These are phyloP conservation scores for Orthonevra nobilis DNA, from an alignment of 2,888 invertebrate genomes.

Conservation along the genomic window DNA sequence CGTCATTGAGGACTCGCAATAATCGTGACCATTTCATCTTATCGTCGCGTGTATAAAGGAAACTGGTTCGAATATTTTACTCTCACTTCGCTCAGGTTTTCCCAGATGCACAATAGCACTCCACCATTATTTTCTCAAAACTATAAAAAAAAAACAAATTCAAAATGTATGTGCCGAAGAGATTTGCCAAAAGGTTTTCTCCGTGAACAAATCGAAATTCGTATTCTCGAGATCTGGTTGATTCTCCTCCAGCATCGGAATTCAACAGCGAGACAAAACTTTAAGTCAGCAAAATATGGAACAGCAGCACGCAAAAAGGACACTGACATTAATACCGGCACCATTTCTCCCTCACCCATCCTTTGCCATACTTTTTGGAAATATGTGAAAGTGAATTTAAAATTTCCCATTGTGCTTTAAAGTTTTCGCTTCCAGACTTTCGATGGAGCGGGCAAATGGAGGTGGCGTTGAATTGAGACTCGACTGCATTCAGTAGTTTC, in stretches of 20 bases:
- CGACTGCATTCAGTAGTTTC: constrained; percentile 64
- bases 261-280: constrained; percentile 9
- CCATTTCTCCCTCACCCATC: too few relatives aligned
- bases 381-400: constrained; percentile 69
- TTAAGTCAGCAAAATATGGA: constrained; percentile 42
- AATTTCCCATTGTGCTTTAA: constrained; percentile 69
- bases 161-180: neutral
- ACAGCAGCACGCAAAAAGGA: constrained; percentile 20
- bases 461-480: neutral
- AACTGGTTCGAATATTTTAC: constrained; percentile 60
- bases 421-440: constrained; percentile 46
- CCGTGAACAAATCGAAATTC: constrained; percentile 1
- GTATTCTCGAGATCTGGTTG: constrained; percentile 2
- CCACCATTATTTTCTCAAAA: constrained; percentile 39
- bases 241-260: constrained; percentile 9
- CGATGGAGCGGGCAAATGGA: neutral
- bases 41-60: constrained; percentile 12
- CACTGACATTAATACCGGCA: too few relatives aligned
- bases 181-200: neutral
- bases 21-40: too few relatives aligned
- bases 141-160: constrained; percentile 17
- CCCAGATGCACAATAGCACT: constrained; percentile 11
- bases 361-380: constrained; percentile 33
- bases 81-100: constrained; percentile 59
- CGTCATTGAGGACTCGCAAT: too few relatives aligned